Percentiles rank a stretch among this genome's conserved stretches.
Conservation (phyloP, 2,888 invertebrate genomes). For the Alentia gelatinosa region DNA sequence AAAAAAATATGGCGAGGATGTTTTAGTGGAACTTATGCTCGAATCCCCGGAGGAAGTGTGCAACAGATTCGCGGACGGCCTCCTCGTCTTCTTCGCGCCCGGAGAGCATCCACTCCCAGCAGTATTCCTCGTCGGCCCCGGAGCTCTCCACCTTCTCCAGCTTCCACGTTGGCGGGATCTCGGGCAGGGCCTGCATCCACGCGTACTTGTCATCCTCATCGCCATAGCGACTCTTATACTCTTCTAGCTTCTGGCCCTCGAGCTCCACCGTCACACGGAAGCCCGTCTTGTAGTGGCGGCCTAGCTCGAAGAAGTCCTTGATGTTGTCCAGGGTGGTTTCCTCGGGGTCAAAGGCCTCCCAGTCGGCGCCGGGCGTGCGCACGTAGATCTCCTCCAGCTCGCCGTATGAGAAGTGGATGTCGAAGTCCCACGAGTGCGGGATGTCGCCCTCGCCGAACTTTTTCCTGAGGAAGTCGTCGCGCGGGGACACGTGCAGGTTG, state of each 20-base stretch:
- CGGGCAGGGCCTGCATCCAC: conserved; percentile 52
- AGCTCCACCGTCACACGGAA: conserved; percentile 34
- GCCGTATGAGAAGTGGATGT: conserved; percentile 35
- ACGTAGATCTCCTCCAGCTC: conserved; percentile 47
- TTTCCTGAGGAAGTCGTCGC: conserved; percentile 31
- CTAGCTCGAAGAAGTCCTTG: conserved; percentile 22
- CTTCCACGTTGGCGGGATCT: conserved; percentile 48
- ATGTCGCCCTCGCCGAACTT: conserved; percentile 42
- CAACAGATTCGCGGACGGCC: conserved; percentile 50
- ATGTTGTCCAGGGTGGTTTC: not conserved
- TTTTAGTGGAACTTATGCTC: conserved; percentile 48
- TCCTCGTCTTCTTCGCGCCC: conserved; percentile 53
- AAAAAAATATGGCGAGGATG: too few relatives aligned
- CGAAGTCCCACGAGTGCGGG: conserved; percentile 27
- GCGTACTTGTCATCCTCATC: conserved; percentile 33
- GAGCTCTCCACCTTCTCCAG: conserved; percentile 57
- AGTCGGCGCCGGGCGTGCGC: conserved; percentile 13
- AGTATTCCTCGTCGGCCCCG: conserved; percentile 25
- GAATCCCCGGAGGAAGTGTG: conserved; percentile 52
- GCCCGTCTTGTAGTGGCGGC: conserved; percentile 13
- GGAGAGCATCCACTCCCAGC: conserved; percentile 49
- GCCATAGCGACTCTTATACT: conserved; percentile 43
- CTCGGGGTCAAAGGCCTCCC: conserved; percentile 47
- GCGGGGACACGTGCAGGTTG: conserved; percentile 47
- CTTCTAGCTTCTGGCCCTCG: conserved; percentile 44